A percentile compares a stretch with the other conserved stretches of the same genome.
These are phyloP conservation scores for Boleophthalmus pectinirostris DNA, from an alignment of 2,113 vertebrate genomes.

Conservation along the genomic window DNA sequence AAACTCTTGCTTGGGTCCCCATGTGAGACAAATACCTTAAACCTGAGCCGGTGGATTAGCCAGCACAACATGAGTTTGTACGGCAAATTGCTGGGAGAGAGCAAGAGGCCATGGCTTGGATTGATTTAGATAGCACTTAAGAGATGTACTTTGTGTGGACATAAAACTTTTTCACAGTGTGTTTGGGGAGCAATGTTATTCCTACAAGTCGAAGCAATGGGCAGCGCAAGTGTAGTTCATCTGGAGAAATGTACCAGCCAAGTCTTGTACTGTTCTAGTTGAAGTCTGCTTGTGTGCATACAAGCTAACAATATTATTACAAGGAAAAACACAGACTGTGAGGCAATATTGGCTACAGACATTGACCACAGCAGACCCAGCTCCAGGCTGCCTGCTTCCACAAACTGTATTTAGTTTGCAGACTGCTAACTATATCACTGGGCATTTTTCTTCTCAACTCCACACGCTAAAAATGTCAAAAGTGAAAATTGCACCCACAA, in stretches of 20 bases:
- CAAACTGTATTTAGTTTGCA: constrained; percentile 30
- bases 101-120: constrained; percentile 6
- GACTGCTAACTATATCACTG: constrained; percentile 29
- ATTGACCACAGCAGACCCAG: constrained; percentile 30
- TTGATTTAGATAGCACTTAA: constrained; percentile 21
- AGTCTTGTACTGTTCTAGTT: constrained; percentile 1
- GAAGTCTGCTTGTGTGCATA: constrained; percentile 2
- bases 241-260: constrained; percentile 6
- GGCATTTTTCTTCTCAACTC: constrained; percentile 24
- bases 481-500: constrained; percentile 9
- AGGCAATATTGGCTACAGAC: constrained; percentile 17
- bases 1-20: constrained; percentile 20
- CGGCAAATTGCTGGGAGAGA: constrained; percentile 34
- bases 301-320: constrained; percentile 5
- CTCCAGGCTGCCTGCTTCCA: constrained; percentile 19
- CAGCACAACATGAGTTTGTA: constrained; percentile 21
- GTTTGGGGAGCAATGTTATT: constrained; percentile 3
- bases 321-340: constrained; percentile 13
- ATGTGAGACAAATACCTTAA: constrained; percentile 44
- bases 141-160: constrained; percentile 18
- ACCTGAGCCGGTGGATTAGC: constrained; percentile 43
- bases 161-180: constrained; percentile 9
- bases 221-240: constrained; percentile 6
- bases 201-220: neutral
- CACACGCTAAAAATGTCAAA: constrained; percentile 27